These are phyloP conservation scores for Ylistrum balloti DNA, from an alignment of 1,140 invertebrate genomes.

Conservation along the genomic window DNA sequence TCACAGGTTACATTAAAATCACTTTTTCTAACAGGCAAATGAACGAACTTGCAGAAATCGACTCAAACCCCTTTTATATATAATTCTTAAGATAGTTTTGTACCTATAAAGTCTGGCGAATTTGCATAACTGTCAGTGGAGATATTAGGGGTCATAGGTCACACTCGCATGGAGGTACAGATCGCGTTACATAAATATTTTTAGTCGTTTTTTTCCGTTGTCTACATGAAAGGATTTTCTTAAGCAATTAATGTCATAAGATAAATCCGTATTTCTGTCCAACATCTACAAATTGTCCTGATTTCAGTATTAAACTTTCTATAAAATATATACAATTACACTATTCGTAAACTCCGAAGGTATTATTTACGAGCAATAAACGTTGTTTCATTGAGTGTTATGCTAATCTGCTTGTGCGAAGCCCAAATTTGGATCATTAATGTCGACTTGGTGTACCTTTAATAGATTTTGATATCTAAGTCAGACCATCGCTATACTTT, in stretches of 20 bases:
- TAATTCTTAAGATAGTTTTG: too few relatives aligned
- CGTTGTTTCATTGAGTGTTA: slow-evolving; percentile 1
- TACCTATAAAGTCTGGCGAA: neutral
- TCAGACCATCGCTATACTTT: neutral
- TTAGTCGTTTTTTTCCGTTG: neutral
- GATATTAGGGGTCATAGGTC: neutral
- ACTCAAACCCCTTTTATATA: too few relatives aligned
- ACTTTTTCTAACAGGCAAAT: too few relatives aligned
- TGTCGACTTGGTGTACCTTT: slow-evolving; percentile 6
- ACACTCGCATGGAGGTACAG: neutral
- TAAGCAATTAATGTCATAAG: neutral
- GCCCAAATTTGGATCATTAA: neutral
- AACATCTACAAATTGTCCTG: neutral
- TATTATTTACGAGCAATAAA: slow-evolving; percentile 14
- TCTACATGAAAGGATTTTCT: slow-evolving; percentile 3
- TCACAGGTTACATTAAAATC: too few relatives aligned
- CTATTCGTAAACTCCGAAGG: neutral
- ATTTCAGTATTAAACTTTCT: neutral
- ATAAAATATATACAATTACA: slow-evolving; percentile 36
- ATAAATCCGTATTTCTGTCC: slow-evolving; percentile 3
- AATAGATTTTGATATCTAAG: neutral
- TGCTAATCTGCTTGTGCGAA: slow-evolving; percentile 12
- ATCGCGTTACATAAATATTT: neutral
- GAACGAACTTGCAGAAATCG: too few relatives aligned
- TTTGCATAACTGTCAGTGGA: neutral